phyloP scores from a whole-genome alignment of 2,113 vertebrate genomes.

The Phocoena phocoena region DNA sequence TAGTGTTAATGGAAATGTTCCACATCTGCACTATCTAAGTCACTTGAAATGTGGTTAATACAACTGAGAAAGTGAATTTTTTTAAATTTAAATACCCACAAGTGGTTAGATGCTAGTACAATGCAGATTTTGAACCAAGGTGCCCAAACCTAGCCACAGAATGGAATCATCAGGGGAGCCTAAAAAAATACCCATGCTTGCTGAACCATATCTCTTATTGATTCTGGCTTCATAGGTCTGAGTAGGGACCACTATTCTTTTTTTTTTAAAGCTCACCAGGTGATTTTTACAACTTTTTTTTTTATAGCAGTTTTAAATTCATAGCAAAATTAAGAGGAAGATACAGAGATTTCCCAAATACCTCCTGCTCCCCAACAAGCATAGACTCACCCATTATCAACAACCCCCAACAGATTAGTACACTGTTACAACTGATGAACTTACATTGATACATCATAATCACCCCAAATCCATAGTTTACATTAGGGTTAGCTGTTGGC shows the following conservation, averaged over 20 bases:
- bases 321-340: background rate
- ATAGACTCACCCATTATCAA: background rate
- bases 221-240: background rate
- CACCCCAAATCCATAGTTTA: background rate
- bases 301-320: background rate
- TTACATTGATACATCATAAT: background rate
- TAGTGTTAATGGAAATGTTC: background rate
- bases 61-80: background rate
- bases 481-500: background rate
- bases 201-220: background rate
- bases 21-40: background rate
- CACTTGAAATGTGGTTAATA: background rate
- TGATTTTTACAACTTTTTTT: background rate
- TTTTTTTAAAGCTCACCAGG: background rate
- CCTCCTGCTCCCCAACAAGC: background rate
- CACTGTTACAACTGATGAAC: background rate
- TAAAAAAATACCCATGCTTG: background rate
- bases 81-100: background rate
- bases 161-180: background rate
- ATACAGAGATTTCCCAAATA: background rate
- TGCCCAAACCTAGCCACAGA: background rate
- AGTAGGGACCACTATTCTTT: background rate
- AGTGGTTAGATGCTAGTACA: background rate
- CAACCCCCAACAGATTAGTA: background rate
- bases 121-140: background rate